phyloP scores from a whole-genome alignment of 2,113 vertebrate genomes.

The Bubo scandiacus region DNA sequence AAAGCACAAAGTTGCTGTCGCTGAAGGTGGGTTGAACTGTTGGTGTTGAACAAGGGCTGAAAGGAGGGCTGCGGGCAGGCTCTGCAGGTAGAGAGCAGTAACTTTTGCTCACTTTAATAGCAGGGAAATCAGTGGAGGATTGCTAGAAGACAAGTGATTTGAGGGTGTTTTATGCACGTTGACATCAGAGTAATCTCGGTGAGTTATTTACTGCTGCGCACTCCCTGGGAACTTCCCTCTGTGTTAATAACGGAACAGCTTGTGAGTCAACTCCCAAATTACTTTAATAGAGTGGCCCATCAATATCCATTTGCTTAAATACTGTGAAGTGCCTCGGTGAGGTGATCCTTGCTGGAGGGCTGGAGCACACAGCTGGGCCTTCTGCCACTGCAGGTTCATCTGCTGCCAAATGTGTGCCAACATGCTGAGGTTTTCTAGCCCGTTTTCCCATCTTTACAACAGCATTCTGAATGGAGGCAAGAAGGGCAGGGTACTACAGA shows the following conservation, averaged over 20 bases:
- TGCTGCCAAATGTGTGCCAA: neutral
- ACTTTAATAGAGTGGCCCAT: neutral
- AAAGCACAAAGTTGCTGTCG: accelerated
- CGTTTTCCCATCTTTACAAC: neutral
- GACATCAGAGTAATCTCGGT: neutral
- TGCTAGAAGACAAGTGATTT: neutral
- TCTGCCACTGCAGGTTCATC: neutral
- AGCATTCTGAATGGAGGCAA: neutral
- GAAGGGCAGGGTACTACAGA: neutral
- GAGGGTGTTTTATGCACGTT: neutral
- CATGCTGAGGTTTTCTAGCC: neutral
- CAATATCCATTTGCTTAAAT: neutral
- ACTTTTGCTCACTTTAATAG: neutral
- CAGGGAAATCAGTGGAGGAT: neutral
- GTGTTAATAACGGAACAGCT: neutral
- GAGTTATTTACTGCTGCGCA: neutral
- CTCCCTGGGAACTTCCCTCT: neutral
- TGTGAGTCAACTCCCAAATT: neutral
- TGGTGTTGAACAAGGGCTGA: neutral
- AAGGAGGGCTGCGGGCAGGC: neutral
- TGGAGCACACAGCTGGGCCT: neutral
- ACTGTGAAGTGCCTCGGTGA: neutral
- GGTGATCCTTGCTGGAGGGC: neutral
- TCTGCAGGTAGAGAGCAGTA: neutral
- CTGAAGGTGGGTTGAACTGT: neutral